A percentile compares a stretch with the other conserved stretches of the same genome.
phyloP scores from a whole-genome alignment of 2,797 vertebrate species.

The Podarcis lilfordi region DNA sequence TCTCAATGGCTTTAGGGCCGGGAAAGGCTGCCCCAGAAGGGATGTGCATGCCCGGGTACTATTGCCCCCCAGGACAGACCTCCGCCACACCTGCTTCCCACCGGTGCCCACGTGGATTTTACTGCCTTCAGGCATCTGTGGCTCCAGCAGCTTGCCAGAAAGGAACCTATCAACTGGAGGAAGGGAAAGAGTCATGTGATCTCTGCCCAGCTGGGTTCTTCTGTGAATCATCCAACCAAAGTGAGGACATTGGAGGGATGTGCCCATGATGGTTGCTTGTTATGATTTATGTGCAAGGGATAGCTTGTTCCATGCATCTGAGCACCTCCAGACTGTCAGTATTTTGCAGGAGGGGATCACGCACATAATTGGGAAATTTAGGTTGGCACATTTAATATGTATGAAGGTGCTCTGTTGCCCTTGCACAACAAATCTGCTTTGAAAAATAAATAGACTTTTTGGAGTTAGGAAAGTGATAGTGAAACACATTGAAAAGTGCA shows the following conservation, averaged over 20 bases:
- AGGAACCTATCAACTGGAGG: conserved; percentile 76
- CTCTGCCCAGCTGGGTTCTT: conserved; percentile 56
- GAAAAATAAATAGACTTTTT: too few species aligned
- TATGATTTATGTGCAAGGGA: too few species aligned
- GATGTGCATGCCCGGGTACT: conserved; percentile 36
- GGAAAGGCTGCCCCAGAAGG: conserved; percentile 53
- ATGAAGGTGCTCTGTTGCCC: too few species aligned
- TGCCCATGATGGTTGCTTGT: not conserved
- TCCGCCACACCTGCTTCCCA: conserved; percentile 62
- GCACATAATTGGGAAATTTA: too few species aligned
- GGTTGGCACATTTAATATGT: too few species aligned
- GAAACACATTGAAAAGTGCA: too few species aligned
- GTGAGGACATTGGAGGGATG: conserved; percentile 18
- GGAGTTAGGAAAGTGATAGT: too few species aligned
- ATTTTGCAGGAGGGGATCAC: too few species aligned
- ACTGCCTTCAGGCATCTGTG: conserved; percentile 77
- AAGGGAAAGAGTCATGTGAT: conserved; percentile 56
- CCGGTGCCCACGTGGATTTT: conserved; percentile 78
- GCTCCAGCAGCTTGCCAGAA: conserved; percentile 77
- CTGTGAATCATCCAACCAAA: conserved; percentile 44
- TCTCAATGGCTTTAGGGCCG: conserved; percentile 54
- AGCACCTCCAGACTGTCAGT: too few species aligned
- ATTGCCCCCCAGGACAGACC: conserved; percentile 62
- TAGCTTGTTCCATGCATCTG: not conserved
- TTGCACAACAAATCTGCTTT: too few species aligned